Conservation (phyloP, 1,140 invertebrate genomes). For the Brachionus koreanus region DNA sequence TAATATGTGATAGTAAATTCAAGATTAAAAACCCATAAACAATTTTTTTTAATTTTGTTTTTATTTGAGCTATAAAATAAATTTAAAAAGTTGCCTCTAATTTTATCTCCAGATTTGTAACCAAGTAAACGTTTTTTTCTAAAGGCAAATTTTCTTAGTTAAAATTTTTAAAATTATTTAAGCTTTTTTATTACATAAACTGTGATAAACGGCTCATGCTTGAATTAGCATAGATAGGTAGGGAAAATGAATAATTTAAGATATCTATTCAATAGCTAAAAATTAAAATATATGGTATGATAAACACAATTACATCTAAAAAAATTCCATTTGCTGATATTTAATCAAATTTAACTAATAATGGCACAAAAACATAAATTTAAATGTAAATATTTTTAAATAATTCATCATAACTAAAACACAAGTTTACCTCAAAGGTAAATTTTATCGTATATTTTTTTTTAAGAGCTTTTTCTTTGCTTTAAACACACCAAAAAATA, state of each 20-base stretch:
- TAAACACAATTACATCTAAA: neutral
- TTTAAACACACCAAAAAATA: neutral
- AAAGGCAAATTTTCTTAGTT: neutral
- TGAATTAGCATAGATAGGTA: neutral
- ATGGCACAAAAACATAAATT: neutral
- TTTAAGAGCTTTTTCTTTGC: neutral
- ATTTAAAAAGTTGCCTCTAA: neutral
- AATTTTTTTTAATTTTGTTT: neutral
- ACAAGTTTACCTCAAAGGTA: neutral
- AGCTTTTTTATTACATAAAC: neutral
- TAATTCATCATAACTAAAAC: neutral
- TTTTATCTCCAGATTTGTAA: neutral
- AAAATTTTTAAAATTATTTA: too few relatives aligned
- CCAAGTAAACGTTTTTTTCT: neutral
- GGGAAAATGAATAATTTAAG: neutral
- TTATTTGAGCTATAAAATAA: neutral
- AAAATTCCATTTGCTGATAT: conserved; percentile 2
- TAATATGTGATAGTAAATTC: too few relatives aligned
- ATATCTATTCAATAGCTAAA: neutral
- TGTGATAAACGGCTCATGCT: neutral
- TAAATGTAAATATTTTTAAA: conserved; percentile 12
- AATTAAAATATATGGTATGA: neutral
- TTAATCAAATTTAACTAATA: neutral
- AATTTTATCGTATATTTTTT: neutral
- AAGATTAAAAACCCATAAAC: neutral